A percentile compares a stretch with the other conserved stretches of the same genome.
Conservation (phyloP, 2,888 invertebrate species). For the Mesochorus sp. region DNA sequence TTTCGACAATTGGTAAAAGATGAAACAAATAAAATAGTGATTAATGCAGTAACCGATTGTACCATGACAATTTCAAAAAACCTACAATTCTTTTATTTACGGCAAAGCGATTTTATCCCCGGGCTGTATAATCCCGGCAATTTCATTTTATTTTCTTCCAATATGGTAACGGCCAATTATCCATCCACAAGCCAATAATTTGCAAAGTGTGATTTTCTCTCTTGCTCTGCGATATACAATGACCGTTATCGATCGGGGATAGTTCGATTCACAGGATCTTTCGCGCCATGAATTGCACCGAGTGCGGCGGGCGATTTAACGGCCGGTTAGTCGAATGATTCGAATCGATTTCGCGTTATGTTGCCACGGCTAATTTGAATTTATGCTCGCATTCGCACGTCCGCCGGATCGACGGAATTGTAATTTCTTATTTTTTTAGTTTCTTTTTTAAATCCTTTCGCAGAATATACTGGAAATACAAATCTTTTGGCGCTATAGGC, state of each 20-base stretch:
- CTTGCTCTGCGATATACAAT: neutral
- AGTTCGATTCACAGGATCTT: slow-evolving; percentile 69
- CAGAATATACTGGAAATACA: slow-evolving; percentile 19
- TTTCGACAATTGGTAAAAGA: too few species aligned
- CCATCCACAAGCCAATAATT: neutral
- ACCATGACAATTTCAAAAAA: too few species aligned
- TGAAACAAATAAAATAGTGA: too few species aligned
- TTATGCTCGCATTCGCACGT: slow-evolving; percentile 80
- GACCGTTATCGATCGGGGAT: slow-evolving; percentile 65
- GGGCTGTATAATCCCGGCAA: neutral
- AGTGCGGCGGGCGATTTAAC: neutral
- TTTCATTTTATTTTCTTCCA: neutral
- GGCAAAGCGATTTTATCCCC: too few species aligned
- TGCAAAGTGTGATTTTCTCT: neutral
- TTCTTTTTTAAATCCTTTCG: too few species aligned
- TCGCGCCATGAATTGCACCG: slow-evolving; percentile 39
- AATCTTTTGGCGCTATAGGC: neutral
- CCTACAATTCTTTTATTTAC: too few species aligned
- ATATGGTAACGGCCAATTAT: neutral
- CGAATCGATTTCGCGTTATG: slow-evolving; percentile 66
- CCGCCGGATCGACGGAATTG: slow-evolving; percentile 62
- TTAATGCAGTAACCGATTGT: too few species aligned
- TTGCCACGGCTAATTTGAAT: slow-evolving; percentile 80
- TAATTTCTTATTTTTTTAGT: slow-evolving; percentile 10
- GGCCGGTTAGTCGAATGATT: slow-evolving; percentile 49